Evolutionary conservation across 2,888 invertebrate genomes (phyloP), one percentile per base, ranked within the genome.

Genomic region (Gymnocheta viridis): DNA sequence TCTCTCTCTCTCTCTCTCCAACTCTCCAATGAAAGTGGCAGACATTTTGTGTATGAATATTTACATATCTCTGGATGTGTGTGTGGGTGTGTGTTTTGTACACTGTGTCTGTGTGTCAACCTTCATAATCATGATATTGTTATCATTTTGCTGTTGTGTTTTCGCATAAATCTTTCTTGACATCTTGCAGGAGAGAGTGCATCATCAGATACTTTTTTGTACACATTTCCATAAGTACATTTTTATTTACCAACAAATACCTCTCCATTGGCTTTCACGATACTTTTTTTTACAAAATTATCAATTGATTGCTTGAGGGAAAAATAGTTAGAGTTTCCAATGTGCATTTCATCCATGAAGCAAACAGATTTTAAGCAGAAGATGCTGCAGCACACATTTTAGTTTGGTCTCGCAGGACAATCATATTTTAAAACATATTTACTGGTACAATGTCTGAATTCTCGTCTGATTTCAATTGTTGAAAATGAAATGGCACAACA

Each of bases 121-220:
- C 82, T 82, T 82, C 77, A 72, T 82, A 77, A 72, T 82, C 70
- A 76, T 76, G 62, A 82, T 70, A 66, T 77, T 82, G 64, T 77
- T 72, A 72, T 82, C 67, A 67, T 77, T 54, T 47, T 69, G 14
- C 29, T 64, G 14, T 29, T 67, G 41, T 19, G n/a, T 22, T 27
- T 32, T 51, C 32, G 44, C 70, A 58, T 47, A 60, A 47, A 49
- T 38, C 24, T 60, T 35, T 14, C 44, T 27, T 58, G 32, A 47
- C 44, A 32, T 9, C 47, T 38, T 47, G 60, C 60, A 24, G 22
- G 24, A 9, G n/a, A 6, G 17, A 49, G 60, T 60, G 60, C 47
- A 49, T 32, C 47, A 60, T 10, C 22, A 24, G 35, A 47, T 32
- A 24, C 47, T 22, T 27, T 56, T 70, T 22, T 19, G 6, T 17